Conservation (phyloP, 2,888 invertebrate genomes). For the Ichneumoninae sp. region DNA sequence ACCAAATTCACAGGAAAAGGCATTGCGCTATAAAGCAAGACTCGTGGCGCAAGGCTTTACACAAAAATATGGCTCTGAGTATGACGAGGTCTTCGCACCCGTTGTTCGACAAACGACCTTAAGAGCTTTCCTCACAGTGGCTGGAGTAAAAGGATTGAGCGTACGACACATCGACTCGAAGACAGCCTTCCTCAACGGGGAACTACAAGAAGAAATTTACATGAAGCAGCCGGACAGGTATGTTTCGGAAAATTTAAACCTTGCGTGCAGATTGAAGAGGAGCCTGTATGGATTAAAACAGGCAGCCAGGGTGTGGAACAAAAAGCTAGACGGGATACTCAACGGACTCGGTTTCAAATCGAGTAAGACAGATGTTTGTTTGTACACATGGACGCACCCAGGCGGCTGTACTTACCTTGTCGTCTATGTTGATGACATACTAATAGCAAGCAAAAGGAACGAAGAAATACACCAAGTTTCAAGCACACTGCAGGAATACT, state of each 20-base stretch:
- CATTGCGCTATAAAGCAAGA: slow-evolving; percentile 69
- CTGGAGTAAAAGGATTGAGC: slow-evolving; percentile 50
- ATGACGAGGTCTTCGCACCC: slow-evolving; percentile 72
- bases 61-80: slow-evolving; percentile 71
- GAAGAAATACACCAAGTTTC: slow-evolving; percentile 43
- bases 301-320: slow-evolving; percentile 63
- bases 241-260: slow-evolving; percentile 26
- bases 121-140: slow-evolving; percentile 69
- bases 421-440: slow-evolving; percentile 66
- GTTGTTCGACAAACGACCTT: slow-evolving; percentile 72
- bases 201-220: slow-evolving; percentile 67
- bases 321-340: slow-evolving; percentile 38
- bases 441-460: slow-evolving; percentile 48
- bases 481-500: slow-evolving; percentile 55
- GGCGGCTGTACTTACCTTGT: slow-evolving; percentile 40
- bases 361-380: slow-evolving; percentile 50
- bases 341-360: slow-evolving; percentile 48
- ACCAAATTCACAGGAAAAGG: slow-evolving; percentile 57
- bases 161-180: slow-evolving; percentile 70
- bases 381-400: slow-evolving; percentile 35
- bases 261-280: slow-evolving; percentile 63
- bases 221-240: slow-evolving; percentile 70
- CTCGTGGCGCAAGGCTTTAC: slow-evolving; percentile 72
- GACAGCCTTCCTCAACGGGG: slow-evolving; percentile 74
- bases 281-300: slow-evolving; percentile 65